Conservation (phyloP, 2,888 invertebrate species). For the Phyto melanocephala region DNA sequence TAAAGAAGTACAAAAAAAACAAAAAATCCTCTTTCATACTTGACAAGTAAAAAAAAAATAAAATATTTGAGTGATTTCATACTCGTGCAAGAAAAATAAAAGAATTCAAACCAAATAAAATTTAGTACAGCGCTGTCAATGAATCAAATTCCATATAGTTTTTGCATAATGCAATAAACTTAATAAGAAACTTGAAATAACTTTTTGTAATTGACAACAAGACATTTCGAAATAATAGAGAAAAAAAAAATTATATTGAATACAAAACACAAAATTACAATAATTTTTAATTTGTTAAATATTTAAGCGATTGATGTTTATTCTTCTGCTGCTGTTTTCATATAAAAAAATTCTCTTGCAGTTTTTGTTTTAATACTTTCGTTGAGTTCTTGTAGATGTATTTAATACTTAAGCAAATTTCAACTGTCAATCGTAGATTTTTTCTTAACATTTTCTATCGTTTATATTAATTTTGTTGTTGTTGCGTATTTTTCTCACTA, state of each 20-base stretch:
- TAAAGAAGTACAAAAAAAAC: conserved; percentile 4
- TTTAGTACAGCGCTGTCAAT: too few relatives aligned
- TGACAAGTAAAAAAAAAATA: not conserved
- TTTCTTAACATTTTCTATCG: too few relatives aligned
- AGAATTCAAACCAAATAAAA: too few relatives aligned
- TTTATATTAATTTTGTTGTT: too few relatives aligned
- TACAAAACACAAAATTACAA: not conserved
- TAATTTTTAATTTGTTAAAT: not conserved
- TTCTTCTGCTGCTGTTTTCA: not conserved
- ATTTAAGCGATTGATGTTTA: not conserved
- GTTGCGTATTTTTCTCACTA: too few relatives aligned
- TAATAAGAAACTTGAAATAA: not conserved
- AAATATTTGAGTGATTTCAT: not conserved
- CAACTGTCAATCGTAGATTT: not conserved
- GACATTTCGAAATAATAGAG: too few relatives aligned
- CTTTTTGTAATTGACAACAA: not conserved
- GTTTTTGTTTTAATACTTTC: too few relatives aligned
- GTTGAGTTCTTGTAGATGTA: not conserved
- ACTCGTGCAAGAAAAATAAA: too few relatives aligned
- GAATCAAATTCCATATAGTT: not conserved
- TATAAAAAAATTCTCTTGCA: too few relatives aligned
- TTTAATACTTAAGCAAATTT: conserved; percentile 11
- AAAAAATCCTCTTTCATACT: not conserved
- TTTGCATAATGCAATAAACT: not conserved
- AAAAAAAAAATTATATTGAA: not conserved